Evolutionary conservation across 2,888 invertebrate genomes (phyloP).

Genomic region (Podotricha telesiphe): DNA sequence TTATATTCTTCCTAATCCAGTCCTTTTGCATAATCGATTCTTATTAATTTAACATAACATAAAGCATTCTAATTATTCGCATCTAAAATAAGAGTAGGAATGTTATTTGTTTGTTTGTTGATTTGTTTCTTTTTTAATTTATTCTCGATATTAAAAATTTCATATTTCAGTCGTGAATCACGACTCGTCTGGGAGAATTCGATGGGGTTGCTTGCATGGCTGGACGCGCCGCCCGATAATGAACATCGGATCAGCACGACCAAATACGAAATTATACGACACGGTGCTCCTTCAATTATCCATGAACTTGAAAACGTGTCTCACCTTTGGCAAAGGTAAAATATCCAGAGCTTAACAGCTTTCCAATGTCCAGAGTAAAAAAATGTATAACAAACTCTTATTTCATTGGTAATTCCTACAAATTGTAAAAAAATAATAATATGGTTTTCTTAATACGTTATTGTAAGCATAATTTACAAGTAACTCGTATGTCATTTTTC

Average conservation of each 20-base stretch:
- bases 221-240: slow-evolving; percentile 66
- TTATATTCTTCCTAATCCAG: no score
- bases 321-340: neutral
- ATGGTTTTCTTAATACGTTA: neutral
- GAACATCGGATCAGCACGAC: slow-evolving; percentile 65
- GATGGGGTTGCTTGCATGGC: slow-evolving; percentile 70
- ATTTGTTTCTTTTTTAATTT: neutral
- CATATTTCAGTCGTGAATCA: slow-evolving; percentile 66
- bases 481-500: neutral
- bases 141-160: slow-evolving; percentile 21
- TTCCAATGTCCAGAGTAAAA: no score
- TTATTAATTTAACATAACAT: no score
- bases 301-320: slow-evolving; percentile 28
- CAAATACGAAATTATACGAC: slow-evolving; percentile 59
- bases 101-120: no score
- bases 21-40: no score
- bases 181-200: slow-evolving; percentile 71
- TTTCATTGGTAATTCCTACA: neutral
- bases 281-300: slow-evolving; percentile 44
- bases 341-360: no score
- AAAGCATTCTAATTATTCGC: no score
- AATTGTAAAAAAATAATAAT: neutral
- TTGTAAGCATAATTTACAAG: neutral
- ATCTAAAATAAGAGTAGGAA: no score
- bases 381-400: neutral